phyloP scores from a whole-genome alignment of 2,888 invertebrate species.

The Cheilosia vulpina region DNA sequence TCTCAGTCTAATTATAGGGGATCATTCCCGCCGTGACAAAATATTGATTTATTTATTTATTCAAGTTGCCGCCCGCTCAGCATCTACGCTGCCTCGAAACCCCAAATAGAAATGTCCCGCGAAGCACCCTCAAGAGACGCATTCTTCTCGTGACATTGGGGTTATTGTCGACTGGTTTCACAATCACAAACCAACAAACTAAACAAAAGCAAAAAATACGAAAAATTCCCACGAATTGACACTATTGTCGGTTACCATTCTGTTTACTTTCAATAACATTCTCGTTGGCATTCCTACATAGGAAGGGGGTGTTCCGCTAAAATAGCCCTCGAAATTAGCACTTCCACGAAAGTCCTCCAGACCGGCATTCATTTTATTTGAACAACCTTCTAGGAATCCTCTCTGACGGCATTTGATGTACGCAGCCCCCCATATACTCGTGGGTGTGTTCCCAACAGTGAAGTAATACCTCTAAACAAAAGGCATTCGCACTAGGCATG shows the following conservation, averaged over 20 bases:
- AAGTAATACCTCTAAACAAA: conserved; percentile 45
- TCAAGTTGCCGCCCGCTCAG: too few relatives aligned
- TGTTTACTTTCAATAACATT: conserved; percentile 13
- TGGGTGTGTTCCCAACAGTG: conserved; percentile 40
- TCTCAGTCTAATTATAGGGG: background rate
- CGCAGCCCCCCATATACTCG: background rate
- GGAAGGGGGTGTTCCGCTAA: background rate
- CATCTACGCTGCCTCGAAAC: background rate
- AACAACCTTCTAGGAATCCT: conserved; percentile 36
- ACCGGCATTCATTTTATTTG: background rate
- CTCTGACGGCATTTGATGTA: background rate
- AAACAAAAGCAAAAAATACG: conserved; percentile 11
- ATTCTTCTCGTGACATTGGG: conserved; percentile 21
- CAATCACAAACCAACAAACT: background rate
- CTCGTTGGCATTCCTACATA: conserved; percentile 6
- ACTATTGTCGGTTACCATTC: conserved; percentile 1
- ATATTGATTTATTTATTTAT: too few relatives aligned
- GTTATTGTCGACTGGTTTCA: background rate
- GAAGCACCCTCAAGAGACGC: conserved; percentile 10
- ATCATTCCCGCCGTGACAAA: too few relatives aligned
- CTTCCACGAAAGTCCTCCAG: background rate
- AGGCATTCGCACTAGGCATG: conserved; percentile 8
- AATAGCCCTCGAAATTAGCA: conserved; percentile 11
- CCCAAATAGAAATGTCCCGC: background rate
- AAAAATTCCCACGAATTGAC: conserved; percentile 30